A percentile compares a stretch with the other conserved stretches of the same genome.
phyloP scores from a whole-genome alignment of 2,888 invertebrate species.

The Patella ulyssiponensis region DNA sequence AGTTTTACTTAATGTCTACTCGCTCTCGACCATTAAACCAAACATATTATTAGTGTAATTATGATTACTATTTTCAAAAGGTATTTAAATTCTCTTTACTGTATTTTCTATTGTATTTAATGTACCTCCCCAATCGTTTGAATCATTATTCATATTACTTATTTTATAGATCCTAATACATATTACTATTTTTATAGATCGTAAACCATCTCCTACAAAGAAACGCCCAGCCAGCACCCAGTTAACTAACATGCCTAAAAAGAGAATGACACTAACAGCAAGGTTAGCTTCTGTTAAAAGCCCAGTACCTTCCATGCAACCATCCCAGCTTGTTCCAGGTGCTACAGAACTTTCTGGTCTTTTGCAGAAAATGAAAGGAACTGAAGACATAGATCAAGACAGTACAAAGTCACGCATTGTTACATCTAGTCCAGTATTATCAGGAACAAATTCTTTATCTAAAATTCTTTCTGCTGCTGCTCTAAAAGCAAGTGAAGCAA shows the following conservation, averaged over 20 bases:
- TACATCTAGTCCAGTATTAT: neutral
- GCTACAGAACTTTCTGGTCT: conserved; percentile 45
- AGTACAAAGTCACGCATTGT: neutral
- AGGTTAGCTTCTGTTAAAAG: conserved; percentile 12
- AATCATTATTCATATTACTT: too few species aligned
- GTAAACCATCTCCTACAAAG: conserved; percentile 17
- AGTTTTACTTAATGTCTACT: too few species aligned
- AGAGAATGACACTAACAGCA: conserved; percentile 16
- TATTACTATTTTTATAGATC: conserved; percentile 9
- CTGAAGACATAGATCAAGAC: neutral
- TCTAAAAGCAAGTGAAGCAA: conserved; percentile 9
- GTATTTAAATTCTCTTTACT: too few species aligned
- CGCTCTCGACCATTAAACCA: too few species aligned
- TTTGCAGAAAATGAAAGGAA: conserved; percentile 28
- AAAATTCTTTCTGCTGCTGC: conserved; percentile 21
- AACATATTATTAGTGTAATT: too few species aligned
- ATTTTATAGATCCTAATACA: too few species aligned
- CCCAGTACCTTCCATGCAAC: conserved; percentile 26
- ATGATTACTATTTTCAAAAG: too few species aligned
- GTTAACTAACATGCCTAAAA: conserved; percentile 19
- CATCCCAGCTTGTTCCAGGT: conserved; percentile 32
- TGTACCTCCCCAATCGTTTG: too few species aligned
- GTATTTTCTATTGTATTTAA: too few species aligned
- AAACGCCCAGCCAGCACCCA: conserved; percentile 25
- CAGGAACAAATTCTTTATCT: conserved; percentile 15